Evolutionary conservation across 2,113 vertebrate genomes (phyloP), one percentile per base, ranked within the genome.

Genomic region (Cairina moschata): DNA sequence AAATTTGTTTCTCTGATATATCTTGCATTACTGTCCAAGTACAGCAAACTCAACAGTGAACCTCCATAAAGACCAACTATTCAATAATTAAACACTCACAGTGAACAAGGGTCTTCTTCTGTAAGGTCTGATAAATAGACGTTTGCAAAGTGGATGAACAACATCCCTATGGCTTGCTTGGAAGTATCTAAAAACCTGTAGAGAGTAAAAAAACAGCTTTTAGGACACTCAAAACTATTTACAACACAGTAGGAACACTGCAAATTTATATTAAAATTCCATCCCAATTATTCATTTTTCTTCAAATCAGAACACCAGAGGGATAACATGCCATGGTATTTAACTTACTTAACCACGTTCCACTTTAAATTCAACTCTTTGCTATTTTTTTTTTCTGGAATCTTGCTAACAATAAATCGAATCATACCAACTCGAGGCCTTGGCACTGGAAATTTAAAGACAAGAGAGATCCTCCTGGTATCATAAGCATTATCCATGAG

Each of bases 141-240:
- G 65, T 99, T 99, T 91, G 99, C 99, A 83, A 99, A 99, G 97
- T 99, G 99, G 97, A 99, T 99, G 97, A 99, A 99, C 55, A 99
- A 98, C 99, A 99, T 99, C 96, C 99, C 99, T 93, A 99, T 99
- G 93, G 99, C 99, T 98, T 99, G 99, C 97, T 99, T 99, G 68
- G 99, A 99, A 86, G 99, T 99, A 95, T 99, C 99, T 97, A 99
- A 97, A 98, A 99, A 99, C 99, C 99, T 99, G 97, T 16, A 79
- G 2, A 93, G 82, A 93, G 79, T 34, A 83, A 96, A 36, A 36
- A 72, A 91, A 29, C 20, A 86, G 50, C 9, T 90, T 88, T 90
- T 84, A 65, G 76, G 69, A 79, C 14, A 81, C 54, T 93, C 3
- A 89, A 50, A 93, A 75, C 22, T 29, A n/a, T 26, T 91, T 34